Percentiles rank a stretch among this genome's conserved stretches.
Conservation (phyloP, 1,140 invertebrate species). For the Ectropis grisescens region DNA sequence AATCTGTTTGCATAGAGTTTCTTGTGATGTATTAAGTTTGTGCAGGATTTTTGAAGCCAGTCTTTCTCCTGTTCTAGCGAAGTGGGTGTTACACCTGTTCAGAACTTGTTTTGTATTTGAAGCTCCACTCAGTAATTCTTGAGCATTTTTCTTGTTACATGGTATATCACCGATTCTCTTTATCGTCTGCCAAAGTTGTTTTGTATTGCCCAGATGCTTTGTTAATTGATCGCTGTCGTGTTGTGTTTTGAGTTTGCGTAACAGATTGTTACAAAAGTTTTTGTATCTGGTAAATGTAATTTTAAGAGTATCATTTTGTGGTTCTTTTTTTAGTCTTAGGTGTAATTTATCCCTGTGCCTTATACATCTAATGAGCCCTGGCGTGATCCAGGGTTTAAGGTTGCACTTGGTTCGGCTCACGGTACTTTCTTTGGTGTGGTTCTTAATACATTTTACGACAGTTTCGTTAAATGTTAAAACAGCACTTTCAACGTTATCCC, state of each 20-base stretch:
- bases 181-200: not conserved
- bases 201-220: not conserved
- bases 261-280: not conserved
- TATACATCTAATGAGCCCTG: not conserved
- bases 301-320: not conserved
- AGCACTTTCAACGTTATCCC: too few relatives aligned
- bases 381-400: not conserved
- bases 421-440: too few relatives aligned
- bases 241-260: not conserved
- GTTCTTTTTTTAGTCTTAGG: not conserved
- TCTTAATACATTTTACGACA: too few relatives aligned
- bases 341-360: not conserved
- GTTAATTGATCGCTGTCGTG: not conserved
- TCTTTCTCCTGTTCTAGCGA: too few relatives aligned
- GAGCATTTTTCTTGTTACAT: too few relatives aligned
- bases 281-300: not conserved
- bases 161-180: not conserved
- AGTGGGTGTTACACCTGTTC: too few relatives aligned
- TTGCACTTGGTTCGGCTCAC: too few relatives aligned
- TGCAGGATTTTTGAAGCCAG: too few relatives aligned
- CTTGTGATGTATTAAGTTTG: slow-evolving; percentile 1
- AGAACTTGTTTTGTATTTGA: too few relatives aligned
- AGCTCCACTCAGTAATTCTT: too few relatives aligned
- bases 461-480: too few relatives aligned
- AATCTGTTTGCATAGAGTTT: too few relatives aligned